These are phyloP conservation scores for Caranx ignobilis DNA, from an alignment of 2,113 vertebrate species.

Conservation along the genomic window DNA sequence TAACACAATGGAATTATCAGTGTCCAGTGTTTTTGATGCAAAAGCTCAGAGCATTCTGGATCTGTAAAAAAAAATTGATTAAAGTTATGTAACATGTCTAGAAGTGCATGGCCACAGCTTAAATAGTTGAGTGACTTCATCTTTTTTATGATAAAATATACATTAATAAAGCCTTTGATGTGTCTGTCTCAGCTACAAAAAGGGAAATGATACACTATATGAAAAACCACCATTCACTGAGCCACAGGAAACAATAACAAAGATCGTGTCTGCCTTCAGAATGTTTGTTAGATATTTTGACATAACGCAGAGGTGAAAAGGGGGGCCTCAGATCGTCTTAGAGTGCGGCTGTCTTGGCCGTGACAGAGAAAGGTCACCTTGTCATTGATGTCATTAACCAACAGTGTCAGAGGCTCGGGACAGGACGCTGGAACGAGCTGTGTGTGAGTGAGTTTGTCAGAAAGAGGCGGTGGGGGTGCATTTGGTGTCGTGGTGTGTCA, in stretches of 20 bases:
- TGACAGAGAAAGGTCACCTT: conserved; percentile 41
- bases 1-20: too few relatives aligned
- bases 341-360: background rate
- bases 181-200: background rate
- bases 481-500: conserved; percentile 29
- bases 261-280: background rate
- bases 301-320: conserved; percentile 40
- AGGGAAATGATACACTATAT: background rate
- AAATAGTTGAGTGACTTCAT: too few relatives aligned
- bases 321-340: background rate
- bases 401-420: conserved; percentile 17
- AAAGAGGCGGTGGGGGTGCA: conserved; percentile 15
- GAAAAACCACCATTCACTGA: background rate
- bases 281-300: background rate
- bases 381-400: background rate
- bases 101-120: too few relatives aligned
- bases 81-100: too few relatives aligned
- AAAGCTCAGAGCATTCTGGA: too few relatives aligned
- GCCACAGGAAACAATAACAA: background rate
- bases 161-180: background rate
- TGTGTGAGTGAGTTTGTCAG: conserved; percentile 36
- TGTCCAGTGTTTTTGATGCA: too few relatives aligned
- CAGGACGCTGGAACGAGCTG: conserved; percentile 6
- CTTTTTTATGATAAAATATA: too few relatives aligned
- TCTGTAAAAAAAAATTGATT: too few relatives aligned